Conservation (phyloP, 2,888 invertebrate species). For the Platynereis dumerilii region DNA sequence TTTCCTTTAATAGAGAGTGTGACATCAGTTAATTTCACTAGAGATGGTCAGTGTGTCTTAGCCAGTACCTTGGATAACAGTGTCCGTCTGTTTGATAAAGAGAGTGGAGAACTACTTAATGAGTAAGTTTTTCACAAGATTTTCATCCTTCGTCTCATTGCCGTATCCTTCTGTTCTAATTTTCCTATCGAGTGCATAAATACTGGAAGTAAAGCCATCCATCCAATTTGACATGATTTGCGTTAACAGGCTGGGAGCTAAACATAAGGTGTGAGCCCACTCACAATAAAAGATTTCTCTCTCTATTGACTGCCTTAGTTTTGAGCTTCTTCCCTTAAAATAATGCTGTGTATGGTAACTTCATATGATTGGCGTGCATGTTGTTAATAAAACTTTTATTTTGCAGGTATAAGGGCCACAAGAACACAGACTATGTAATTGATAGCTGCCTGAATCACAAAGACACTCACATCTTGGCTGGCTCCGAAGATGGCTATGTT, state of each 20-base stretch:
- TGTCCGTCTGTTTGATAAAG: slow-evolving; percentile 87
- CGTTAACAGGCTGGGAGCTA: too few species aligned
- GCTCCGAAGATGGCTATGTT: slow-evolving; percentile 85
- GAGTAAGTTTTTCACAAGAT: slow-evolving; percentile 49
- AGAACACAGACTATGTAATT: slow-evolving; percentile 80
- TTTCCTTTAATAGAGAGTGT: slow-evolving; percentile 66
- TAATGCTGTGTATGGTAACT: slow-evolving; percentile 5
- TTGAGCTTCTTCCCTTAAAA: too few species aligned
- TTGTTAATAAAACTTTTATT: slow-evolving; percentile 1
- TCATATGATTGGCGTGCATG: too few species aligned
- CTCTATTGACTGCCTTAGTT: too few species aligned
- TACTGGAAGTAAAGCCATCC: too few species aligned
- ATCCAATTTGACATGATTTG: too few species aligned
- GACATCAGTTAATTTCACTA: slow-evolving; percentile 83
- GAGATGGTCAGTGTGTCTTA: slow-evolving; percentile 91
- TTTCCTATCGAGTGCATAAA: too few species aligned
- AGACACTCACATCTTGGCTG: slow-evolving; percentile 87
- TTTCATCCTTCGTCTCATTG: too few species aligned
- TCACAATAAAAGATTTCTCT: too few species aligned
- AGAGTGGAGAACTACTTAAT: slow-evolving; percentile 70
- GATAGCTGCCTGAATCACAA: slow-evolving; percentile 85
- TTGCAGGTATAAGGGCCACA: slow-evolving; percentile 77
- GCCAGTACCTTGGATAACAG: slow-evolving; percentile 83
- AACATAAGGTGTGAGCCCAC: too few species aligned
- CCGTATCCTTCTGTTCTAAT: too few species aligned